phyloP scores from a whole-genome alignment of 2,888 invertebrate genomes.

The Drosophila atripex region DNA sequence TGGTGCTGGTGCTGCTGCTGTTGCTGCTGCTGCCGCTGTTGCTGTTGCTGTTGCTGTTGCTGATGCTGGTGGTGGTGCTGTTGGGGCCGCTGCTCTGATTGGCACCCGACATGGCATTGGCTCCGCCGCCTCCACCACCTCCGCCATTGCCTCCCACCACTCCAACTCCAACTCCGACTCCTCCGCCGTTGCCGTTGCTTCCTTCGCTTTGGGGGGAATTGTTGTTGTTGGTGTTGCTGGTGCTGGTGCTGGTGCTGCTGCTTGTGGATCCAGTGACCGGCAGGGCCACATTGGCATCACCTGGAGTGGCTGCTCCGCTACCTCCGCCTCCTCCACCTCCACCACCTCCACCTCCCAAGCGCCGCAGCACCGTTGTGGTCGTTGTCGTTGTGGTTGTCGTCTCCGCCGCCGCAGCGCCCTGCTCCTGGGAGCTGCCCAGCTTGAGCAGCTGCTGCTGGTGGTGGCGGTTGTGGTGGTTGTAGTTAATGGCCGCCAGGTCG shows the following conservation, averaged over 20 bases:
- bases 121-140: neutral
- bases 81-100: neutral
- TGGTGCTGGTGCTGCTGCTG: conserved; percentile 44
- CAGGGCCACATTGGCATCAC: conserved; percentile 50
- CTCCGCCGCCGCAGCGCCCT: conserved; percentile 53
- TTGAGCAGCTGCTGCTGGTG: conserved; percentile 70
- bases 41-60: conserved; percentile 8
- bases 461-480: conserved; percentile 72
- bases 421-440: conserved; percentile 36
- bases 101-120: conserved; percentile 7
- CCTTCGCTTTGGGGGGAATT: conserved; percentile 67
- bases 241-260: conserved; percentile 54
- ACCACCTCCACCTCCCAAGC: conserved; percentile 46
- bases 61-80: conserved; percentile 26
- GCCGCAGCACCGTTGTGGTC: conserved; percentile 65
- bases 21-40: conserved; percentile 47
- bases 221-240: conserved; percentile 61
- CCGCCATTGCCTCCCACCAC: conserved; percentile 29
- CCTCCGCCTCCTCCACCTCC: conserved; percentile 31
- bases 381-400: conserved; percentile 71
- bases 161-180: conserved; percentile 14
- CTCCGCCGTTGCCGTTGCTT: conserved; percentile 63
- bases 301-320: conserved; percentile 29
- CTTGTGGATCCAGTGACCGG: conserved; percentile 60
- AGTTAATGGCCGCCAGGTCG: conserved; percentile 67